phyloP scores from a whole-genome alignment of 2,113 vertebrate genomes.

The Morone chrysops region DNA sequence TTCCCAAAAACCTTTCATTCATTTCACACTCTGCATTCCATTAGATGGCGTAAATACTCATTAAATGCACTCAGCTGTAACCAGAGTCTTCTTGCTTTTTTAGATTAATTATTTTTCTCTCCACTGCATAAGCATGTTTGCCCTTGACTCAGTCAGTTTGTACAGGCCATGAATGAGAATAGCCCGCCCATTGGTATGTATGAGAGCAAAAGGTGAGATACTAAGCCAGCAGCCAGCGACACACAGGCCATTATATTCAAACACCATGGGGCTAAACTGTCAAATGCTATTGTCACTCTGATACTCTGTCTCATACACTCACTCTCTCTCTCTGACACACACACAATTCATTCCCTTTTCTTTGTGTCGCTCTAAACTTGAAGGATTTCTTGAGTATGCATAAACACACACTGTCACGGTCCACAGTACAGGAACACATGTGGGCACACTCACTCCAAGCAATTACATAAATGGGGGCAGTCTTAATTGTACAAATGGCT shows the following conservation, averaged over 20 bases:
- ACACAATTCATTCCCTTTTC: constrained; percentile 15
- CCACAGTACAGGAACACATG: not conserved
- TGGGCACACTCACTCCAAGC: not conserved
- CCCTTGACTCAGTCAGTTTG: constrained; percentile 74
- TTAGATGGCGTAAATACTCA: constrained; percentile 80
- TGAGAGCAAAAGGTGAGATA: constrained; percentile 63
- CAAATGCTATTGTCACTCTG: constrained; percentile 58
- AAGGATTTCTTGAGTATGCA: not conserved
- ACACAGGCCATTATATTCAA: constrained; percentile 66
- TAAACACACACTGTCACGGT: not conserved
- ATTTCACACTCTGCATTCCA: constrained; percentile 67
- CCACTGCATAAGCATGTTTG: constrained; percentile 72
- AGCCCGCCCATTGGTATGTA: constrained; percentile 66
- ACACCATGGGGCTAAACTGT: constrained; percentile 67
- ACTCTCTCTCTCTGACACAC: not conserved
- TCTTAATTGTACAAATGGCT: too few relatives aligned
- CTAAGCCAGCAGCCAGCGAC: constrained; percentile 54
- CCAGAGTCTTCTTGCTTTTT: constrained; percentile 64
- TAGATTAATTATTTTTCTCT: constrained; percentile 66
- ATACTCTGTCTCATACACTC: constrained; percentile 27
- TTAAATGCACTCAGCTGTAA: constrained; percentile 82
- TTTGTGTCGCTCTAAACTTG: not conserved
- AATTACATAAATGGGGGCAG: too few relatives aligned
- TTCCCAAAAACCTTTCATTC: constrained; percentile 65
- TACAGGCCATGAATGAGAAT: constrained; percentile 70